Conservation (phyloP, 2,797 vertebrate genomes). For the Semaprochilodus insignis region DNA sequence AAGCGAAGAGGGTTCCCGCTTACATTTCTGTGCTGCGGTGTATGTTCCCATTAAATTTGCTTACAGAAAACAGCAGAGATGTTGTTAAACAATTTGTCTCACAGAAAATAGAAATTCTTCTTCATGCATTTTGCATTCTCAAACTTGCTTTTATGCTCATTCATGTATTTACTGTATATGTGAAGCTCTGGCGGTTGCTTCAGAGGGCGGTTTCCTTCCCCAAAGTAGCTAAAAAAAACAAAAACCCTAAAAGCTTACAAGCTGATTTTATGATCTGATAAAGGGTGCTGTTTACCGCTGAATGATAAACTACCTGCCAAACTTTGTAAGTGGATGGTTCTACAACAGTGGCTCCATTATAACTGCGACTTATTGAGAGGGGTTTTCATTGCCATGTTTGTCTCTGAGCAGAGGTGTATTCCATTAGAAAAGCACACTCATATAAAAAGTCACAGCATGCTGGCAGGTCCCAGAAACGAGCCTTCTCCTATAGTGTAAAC, state of each 20-base stretch:
- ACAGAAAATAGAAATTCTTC: slow-evolving; percentile 61
- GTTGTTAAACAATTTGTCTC: slow-evolving; percentile 3
- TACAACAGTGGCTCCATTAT: slow-evolving; percentile 66
- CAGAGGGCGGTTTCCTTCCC: slow-evolving; percentile 70
- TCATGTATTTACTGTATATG: slow-evolving; percentile 68
- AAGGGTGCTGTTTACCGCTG: slow-evolving; percentile 81
- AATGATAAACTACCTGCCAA: slow-evolving; percentile 81
- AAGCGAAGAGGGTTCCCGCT: not conserved
- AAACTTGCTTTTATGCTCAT: slow-evolving; percentile 53
- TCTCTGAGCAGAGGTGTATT: slow-evolving; percentile 50
- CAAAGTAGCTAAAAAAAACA: slow-evolving; percentile 64
- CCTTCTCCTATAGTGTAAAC: slow-evolving; percentile 36
- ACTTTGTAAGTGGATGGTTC: slow-evolving; percentile 76
- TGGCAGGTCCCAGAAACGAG: slow-evolving; percentile 45
- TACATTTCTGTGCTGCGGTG: slow-evolving; percentile 18
- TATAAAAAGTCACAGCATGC: slow-evolving; percentile 31
- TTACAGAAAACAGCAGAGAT: slow-evolving; percentile 36
- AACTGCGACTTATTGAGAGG: slow-evolving; percentile 64
- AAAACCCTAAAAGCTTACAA: slow-evolving; percentile 78
- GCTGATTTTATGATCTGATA: slow-evolving; percentile 84
- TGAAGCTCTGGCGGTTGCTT: slow-evolving; percentile 64
- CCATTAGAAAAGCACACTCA: slow-evolving; percentile 49
- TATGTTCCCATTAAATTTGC: slow-evolving; percentile 37
- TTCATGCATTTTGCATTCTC: slow-evolving; percentile 69
- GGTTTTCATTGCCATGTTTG: slow-evolving; percentile 62